Evolutionary conservation across 2,888 invertebrate genomes (phyloP), one percentile per base, ranked within the genome.

Genomic region (Melinaea marsaeus): DNA sequence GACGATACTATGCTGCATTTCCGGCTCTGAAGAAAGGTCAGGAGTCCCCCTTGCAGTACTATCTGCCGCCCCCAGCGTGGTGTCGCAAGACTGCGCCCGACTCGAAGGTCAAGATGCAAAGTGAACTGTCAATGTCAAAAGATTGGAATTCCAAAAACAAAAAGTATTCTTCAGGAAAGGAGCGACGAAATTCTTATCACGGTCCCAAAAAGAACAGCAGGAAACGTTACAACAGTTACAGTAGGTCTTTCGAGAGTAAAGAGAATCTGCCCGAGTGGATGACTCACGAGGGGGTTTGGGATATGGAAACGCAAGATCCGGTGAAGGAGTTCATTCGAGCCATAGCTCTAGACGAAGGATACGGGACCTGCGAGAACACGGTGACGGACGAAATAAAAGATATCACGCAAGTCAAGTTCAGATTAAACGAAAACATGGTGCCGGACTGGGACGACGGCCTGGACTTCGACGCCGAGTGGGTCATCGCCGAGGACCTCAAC

Each of bases 1-100:
- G 94, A 80, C 92, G 93, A 84, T 95, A 95, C 83, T 95, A 94
- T 92, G 94, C 94, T 78, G 95, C 95, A 71, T 95, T 95, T 86
- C 95, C 95, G 75, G 93, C 94, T 75, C 90, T 93, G 77, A 93
- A 90, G 71, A 92, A 92, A 82, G 91, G 84, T 64, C 80, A 80
- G 72, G 86, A 85, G 79, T 85, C 87, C 65, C 87, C 86, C 37
- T 74, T 82, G 79, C 87, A 83, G 76, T 88, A 88, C 73, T 86
- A 86, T 73, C 78, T 88, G 72, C 88, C 90, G 71, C 87, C 90
- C 65, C 90, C 90, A 35, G 80, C 86, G 74, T 90, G 90, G 90
- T 86, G 88, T 78, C 84, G 85, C 61, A 85, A 83, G 72, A 71
- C 80, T 66, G 74, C 73, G 58, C 69, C 76, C 57, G 80, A 85